A percentile compares a stretch with the other conserved stretches of the same genome.
phyloP scores from a whole-genome alignment of 2,113 vertebrate species.

The Malurus alboscapulatus region DNA sequence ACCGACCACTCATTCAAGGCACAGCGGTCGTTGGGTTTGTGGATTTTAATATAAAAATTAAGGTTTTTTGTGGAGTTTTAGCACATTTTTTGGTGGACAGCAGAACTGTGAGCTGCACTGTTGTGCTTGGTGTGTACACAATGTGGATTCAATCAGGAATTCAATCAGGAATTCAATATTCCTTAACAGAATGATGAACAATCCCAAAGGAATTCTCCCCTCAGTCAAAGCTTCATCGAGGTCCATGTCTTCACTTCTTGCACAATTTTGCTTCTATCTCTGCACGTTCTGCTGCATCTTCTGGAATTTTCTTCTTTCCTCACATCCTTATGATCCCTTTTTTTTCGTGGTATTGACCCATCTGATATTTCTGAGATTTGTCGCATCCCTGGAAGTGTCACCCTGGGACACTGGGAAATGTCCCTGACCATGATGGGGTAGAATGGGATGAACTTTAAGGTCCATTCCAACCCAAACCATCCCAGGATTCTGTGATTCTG shows the following conservation, averaged over 20 bases:
- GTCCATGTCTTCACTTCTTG: neutral
- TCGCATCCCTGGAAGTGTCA: neutral
- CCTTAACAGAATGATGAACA: neutral
- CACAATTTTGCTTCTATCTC: neutral
- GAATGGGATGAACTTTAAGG: neutral
- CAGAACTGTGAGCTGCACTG: rapidly evolving
- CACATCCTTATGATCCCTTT: neutral
- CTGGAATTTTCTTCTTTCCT: neutral
- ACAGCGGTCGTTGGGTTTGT: neutral
- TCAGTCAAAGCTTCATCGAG: neutral
- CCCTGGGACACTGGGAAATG: rapidly evolving
- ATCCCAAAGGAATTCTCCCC: neutral
- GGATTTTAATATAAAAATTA: neutral
- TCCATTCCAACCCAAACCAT: neutral
- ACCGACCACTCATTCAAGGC: neutral
- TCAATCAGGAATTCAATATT: neutral
- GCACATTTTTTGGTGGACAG: rapidly evolving
- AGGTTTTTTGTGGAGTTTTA: neutral
- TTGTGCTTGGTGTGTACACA: rapidly evolving
- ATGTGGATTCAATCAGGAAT: neutral
- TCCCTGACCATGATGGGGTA: neutral
- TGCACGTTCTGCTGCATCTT: neutral
- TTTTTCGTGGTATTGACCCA: neutral
- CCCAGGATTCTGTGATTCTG: neutral
- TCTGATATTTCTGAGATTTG: neutral